phyloP scores from a whole-genome alignment of 2,888 invertebrate species.

The Eilema depressum region DNA sequence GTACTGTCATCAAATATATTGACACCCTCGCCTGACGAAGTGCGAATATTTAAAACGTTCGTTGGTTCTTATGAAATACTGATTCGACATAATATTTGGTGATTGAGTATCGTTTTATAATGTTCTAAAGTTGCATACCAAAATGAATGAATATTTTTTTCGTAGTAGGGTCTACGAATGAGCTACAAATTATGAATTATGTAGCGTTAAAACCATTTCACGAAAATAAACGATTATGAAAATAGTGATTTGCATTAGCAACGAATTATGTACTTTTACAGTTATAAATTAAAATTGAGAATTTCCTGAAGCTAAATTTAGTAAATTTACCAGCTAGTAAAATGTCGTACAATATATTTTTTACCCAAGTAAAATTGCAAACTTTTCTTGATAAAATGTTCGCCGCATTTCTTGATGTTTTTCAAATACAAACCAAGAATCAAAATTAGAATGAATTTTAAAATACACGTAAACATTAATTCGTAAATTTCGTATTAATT shows the following conservation, averaged over 20 bases:
- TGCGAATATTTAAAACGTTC: neutral
- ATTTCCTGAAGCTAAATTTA: neutral
- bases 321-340: neutral
- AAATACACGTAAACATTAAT: neutral
- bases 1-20: constrained; percentile 11
- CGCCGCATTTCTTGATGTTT: neutral
- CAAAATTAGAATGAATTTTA: neutral
- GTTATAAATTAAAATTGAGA: neutral
- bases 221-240: neutral
- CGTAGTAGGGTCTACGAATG: neutral
- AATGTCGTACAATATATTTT: neutral
- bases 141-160: neutral
- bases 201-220: neutral
- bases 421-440: neutral
- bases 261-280: neutral
- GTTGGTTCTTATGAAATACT: neutral
- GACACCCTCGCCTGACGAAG: neutral
- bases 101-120: neutral
- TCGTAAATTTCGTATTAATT: neutral
- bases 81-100: neutral
- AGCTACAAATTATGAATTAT: constrained; percentile 3
- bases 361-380: neutral
- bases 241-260: neutral
- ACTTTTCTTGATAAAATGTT: neutral
- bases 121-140: neutral